A percentile compares a stretch with the other conserved stretches of the same genome.
These are phyloP conservation scores for Cyprinus carpio DNA, from an alignment of 2,113 vertebrate genomes.

Conservation along the genomic window DNA sequence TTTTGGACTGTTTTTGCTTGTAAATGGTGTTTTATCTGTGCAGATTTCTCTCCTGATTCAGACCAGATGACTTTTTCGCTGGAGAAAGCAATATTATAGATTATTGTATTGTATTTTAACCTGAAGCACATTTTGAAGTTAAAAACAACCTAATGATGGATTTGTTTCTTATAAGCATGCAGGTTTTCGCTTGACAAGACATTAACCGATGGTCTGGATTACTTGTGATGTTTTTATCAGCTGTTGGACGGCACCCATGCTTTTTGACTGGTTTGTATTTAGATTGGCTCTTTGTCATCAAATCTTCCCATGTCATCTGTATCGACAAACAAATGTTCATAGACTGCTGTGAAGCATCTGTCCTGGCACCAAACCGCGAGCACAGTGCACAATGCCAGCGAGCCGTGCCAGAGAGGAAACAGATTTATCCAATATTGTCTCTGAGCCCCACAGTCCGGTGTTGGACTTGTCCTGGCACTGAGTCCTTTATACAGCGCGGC, in stretches of 20 bases:
- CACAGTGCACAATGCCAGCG: not conserved
- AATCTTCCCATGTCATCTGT: not conserved
- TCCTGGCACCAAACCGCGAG: not conserved
- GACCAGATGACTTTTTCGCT: not conserved
- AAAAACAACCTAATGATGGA: not conserved
- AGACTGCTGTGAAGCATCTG: constrained; percentile 23
- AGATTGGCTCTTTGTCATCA: not conserved
- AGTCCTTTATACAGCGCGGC: not conserved
- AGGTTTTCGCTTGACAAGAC: too few species aligned
- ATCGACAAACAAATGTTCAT: not conserved
- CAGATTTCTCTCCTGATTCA: not conserved
- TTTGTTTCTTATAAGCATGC: not conserved
- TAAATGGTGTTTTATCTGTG: too few species aligned
- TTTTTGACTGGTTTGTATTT: not conserved
- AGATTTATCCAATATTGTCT: constrained; percentile 34
- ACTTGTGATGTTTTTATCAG: not conserved
- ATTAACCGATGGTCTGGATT: not conserved
- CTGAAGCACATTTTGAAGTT: not conserved
- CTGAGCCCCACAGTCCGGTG: not conserved
- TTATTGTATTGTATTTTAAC: too few species aligned
- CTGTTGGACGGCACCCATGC: not conserved
- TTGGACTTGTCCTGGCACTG: constrained; percentile 24
- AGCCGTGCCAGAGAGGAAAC: not conserved
- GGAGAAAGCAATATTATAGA: not conserved
- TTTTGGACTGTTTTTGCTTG: too few species aligned